These are phyloP conservation scores for Cryptus armator DNA, from an alignment of 2,888 invertebrate species.

Conservation along the genomic window DNA sequence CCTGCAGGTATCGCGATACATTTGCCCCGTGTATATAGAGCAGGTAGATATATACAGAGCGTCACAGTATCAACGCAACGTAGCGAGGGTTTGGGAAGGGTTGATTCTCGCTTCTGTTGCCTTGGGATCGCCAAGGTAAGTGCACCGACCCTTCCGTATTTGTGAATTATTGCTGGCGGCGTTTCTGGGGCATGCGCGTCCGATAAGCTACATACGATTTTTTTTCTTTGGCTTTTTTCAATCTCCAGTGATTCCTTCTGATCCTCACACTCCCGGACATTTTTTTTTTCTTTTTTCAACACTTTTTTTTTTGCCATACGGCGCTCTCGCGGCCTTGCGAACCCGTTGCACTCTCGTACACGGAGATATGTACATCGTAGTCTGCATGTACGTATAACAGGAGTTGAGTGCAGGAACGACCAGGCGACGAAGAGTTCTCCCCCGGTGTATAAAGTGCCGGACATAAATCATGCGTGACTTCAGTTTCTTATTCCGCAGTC, in stretches of 20 bases:
- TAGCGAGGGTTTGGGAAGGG: constrained; percentile 5
- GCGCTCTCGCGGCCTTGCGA: constrained; percentile 31
- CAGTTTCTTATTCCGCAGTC: constrained; percentile 62
- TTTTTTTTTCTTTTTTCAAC: constrained; percentile 23
- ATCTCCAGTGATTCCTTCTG: constrained; percentile 11
- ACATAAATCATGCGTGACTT: constrained; percentile 75
- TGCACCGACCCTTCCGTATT: constrained; percentile 71
- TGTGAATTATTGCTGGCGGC: constrained; percentile 78
- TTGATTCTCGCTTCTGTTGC: constrained; percentile 35
- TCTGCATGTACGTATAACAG: background rate
- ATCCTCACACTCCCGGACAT: constrained; percentile 16
- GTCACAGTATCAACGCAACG: constrained; percentile 7
- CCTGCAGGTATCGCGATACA: constrained; percentile 32
- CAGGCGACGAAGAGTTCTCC: constrained; percentile 29
- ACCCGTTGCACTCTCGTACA: background rate
- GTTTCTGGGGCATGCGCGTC: constrained; percentile 75
- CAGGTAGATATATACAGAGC: constrained; percentile 14
- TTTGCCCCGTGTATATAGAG: constrained; percentile 25
- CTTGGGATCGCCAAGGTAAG: constrained; percentile 72
- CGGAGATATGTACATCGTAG: background rate
- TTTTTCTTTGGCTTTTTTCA: constrained; percentile 33
- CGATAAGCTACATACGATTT: constrained; percentile 58
- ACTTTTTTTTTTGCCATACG: background rate
- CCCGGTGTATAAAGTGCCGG: constrained; percentile 59
- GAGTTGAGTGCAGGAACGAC: constrained; percentile 38